Base-by-base conservation (phyloP, 2,113 vertebrate genomes). In the Saguinus imperator region DNA sequence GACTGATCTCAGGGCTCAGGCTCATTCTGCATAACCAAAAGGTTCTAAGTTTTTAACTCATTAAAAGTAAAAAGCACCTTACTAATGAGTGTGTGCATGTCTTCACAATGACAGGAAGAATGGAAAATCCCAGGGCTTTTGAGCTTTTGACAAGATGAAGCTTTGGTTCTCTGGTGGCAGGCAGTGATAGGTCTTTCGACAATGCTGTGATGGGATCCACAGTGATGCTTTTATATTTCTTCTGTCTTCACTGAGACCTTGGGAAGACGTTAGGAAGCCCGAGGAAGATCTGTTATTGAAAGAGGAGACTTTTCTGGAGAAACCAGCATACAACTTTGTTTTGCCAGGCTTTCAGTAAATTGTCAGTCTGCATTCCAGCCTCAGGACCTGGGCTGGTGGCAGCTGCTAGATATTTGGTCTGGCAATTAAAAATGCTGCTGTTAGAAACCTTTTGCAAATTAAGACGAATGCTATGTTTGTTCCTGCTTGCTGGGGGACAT, bases 211-310 rank as follows among this genome's bases (percentile, higher is more conserved):
- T 79, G 85, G 35, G 70, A 85, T 88, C 93, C 96, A 92, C 88
- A 48, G 45, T 91, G 97, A 90, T 1, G 5, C 35, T 90, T 93
- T 73, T 66, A 1, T 77, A 66, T 89, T 89, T 83, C 50, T 93
- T 97, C 97, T 96, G 89, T 97, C 94, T 96, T 93, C 96, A 88
- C 90, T 64, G 89, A 52, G 8, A 87, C 94, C 94, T 96, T 95
- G 94, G 87, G 58, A 98, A 89, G 17, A 97, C 8, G 80, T 72
- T 94, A 76, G 92, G 80, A 84, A 79, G 61, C 50, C 68, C 37
- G 0, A 55, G 40, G 48, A 94, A 97, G 94, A 94, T 93, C 75
- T 95, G 14, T 75, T 95, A 82, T 55, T 76, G 8, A 3, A 89
- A 97, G 83, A 96, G 16, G 64, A 96, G 40, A 48, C 66, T 98